Conservation (phyloP, 2,888 invertebrate genomes). For the Drosophila mimetica region DNA sequence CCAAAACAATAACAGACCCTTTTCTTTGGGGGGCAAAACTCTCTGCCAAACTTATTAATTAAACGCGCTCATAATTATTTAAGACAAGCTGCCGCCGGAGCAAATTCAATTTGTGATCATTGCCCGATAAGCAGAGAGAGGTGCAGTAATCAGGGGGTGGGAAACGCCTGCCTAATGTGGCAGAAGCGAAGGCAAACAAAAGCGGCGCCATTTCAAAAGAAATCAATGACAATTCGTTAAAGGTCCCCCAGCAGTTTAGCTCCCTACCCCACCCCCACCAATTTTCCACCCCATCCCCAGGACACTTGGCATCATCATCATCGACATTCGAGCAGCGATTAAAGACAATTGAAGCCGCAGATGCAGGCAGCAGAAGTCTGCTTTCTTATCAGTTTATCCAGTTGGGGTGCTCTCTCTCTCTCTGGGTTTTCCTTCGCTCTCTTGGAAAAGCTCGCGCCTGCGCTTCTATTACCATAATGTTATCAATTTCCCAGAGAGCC, state of each 20-base stretch:
- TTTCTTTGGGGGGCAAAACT: conserved; percentile 8
- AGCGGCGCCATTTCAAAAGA: conserved; percentile 59
- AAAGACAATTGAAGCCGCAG: conserved; percentile 54
- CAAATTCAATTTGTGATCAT: conserved; percentile 70
- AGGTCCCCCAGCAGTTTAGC: conserved; percentile 22
- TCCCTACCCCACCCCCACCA: background rate
- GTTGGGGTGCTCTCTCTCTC: conserved; percentile 5
- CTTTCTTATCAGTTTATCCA: conserved; percentile 66
- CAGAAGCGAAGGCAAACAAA: conserved; percentile 61
- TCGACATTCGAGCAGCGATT: conserved; percentile 59
- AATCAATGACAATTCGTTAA: conserved; percentile 76
- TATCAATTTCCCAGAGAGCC: conserved; percentile 46
- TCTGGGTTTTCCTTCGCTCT: background rate
- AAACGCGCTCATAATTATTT: conserved; percentile 67
- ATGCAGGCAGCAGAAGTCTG: conserved; percentile 18
- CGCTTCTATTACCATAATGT: no score
- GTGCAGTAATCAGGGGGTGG: conserved; percentile 14
- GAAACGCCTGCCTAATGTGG: conserved; percentile 57
- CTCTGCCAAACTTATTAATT: conserved; percentile 69
- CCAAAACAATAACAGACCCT: conserved; percentile 36
- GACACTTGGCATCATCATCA: conserved; percentile 44
- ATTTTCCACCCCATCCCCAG: conserved; percentile 7
- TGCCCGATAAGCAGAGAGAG: conserved; percentile 18
- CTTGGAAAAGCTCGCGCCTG: conserved; percentile 68
- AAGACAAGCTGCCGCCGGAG: conserved; percentile 32